Evolutionary conservation across 2,797 vertebrate genomes (phyloP), one percentile per base, ranked within the genome.

Genomic region (Fratercula arctica): DNA sequence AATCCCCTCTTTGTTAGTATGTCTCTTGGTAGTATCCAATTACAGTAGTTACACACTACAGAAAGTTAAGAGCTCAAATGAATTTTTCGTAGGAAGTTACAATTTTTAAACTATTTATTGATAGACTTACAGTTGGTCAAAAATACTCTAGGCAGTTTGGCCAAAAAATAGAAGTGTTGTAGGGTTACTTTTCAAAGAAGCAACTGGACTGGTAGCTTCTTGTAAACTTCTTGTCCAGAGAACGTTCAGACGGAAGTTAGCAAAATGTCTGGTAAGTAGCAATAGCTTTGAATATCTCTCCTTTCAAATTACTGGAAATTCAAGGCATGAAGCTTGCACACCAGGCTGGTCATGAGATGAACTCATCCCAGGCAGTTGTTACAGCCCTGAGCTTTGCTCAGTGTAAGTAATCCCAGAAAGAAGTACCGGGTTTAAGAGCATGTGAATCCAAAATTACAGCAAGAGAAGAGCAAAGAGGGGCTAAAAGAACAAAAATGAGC

Each of bases 1-100:
- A 95, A 96, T 82, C 83, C 73, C 54, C 54, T 93, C 93, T 89
- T 84, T 84, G 79, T 90, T 88, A 78, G 59, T 31, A 3, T 8
- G 24, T 77, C 64, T 85, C 83, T 66, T 73, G 79, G 57, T 59
- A 93, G 59, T 48, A 33, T 88, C 85, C 69, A 79, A 70, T 85
- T 91, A 90, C 56, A 90, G 43, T 16, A 78, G 35, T 77, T 85
- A 78, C 57, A 54, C 37, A 69, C 26, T 23, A 37, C 6, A 59
- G 6, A 72, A 90, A 75, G 45, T 54, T 90, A 91, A 84, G 23
- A 86, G 33, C 43, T 66, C 59, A 43, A 81, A 94, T 46, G 3
- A 60, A 16, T 89, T 89, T 91, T 88, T 69, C 64, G 39, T 18
- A 88, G 59, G 50, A 90, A 84, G 13, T 24, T 73, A 54, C 24